Evolutionary conservation across 2,113 vertebrate genomes (phyloP).

Genomic region (Trogon melanurus): DNA sequence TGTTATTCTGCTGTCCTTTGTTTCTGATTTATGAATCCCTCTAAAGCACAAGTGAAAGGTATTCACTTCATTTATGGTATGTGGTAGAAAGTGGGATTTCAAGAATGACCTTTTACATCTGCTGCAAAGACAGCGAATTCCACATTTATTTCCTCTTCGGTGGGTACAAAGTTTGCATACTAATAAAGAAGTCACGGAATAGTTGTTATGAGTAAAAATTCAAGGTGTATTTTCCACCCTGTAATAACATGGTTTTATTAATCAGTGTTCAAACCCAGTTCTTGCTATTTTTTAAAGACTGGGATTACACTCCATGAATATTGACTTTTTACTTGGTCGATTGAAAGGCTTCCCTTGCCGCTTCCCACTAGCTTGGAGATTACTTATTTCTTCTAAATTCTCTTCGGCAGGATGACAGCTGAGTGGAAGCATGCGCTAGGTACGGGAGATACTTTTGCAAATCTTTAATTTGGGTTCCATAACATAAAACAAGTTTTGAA

Average conservation of each 20-base stretch:
- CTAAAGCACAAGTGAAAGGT: background rate
- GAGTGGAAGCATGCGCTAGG: background rate
- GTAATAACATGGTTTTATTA: background rate
- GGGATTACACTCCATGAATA: background rate
- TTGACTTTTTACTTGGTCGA: background rate
- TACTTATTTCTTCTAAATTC: background rate
- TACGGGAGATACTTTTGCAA: background rate
- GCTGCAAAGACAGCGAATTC: constrained; percentile 29
- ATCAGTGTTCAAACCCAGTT: background rate
- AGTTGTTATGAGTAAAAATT: background rate
- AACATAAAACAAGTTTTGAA: background rate
- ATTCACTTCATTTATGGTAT: background rate
- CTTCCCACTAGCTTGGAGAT: background rate
- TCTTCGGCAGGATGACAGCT: background rate
- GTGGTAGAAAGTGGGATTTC: background rate
- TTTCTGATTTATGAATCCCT: constrained; percentile 16
- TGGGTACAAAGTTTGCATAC: background rate
- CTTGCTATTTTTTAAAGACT: background rate
- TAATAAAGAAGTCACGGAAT: background rate
- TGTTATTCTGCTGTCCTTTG: constrained; percentile 26
- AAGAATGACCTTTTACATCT: background rate
- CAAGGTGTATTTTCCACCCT: background rate
- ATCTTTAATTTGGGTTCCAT: background rate
- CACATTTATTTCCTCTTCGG: background rate
- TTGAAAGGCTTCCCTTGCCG: background rate